Conservation (phyloP, 2,113 vertebrate genomes). For the Turdus rufiventris region DNA sequence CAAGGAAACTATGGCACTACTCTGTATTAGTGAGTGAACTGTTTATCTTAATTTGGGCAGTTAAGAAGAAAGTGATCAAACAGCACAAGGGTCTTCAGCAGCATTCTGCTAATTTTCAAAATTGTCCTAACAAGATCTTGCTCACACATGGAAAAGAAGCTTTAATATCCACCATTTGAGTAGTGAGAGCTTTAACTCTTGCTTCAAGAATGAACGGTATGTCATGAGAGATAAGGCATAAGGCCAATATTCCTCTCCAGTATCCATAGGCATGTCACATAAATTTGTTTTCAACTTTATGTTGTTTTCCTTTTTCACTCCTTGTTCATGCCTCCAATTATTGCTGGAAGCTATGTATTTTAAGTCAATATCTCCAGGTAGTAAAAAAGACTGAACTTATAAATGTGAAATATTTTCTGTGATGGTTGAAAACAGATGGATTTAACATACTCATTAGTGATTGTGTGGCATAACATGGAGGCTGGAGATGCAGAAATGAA, state of each 20-base stretch:
- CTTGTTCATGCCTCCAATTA: neutral
- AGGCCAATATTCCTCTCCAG: neutral
- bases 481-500: neutral
- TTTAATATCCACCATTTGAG: neutral
- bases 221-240: accelerated
- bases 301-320: neutral
- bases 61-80: neutral
- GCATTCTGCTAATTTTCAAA: neutral
- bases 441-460: neutral
- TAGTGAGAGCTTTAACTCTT: neutral
- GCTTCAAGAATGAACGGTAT: neutral
- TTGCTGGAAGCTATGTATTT: neutral
- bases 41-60: neutral
- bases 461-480: neutral
- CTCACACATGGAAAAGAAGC: neutral
- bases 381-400: neutral
- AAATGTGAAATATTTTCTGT: neutral
- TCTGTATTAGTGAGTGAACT: neutral
- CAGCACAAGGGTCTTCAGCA: neutral
- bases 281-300: neutral
- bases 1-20: neutral
- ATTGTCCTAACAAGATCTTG: neutral
- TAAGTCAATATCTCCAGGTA: neutral
- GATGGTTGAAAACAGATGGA: neutral
- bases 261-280: accelerated